phyloP scores from a whole-genome alignment of 2,113 vertebrate species.

The Elephantulus edwardii region DNA sequence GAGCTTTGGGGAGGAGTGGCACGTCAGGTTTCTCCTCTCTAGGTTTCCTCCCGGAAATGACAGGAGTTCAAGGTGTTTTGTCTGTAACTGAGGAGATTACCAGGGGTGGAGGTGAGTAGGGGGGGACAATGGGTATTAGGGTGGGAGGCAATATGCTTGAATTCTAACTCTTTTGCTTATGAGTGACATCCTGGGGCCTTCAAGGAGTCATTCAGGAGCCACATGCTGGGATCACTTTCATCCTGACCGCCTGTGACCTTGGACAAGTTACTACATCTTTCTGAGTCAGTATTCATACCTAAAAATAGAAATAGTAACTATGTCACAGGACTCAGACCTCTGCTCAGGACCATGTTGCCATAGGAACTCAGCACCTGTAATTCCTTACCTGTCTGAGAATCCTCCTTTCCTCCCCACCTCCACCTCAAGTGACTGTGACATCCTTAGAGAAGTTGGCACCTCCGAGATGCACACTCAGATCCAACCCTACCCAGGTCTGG shows the following conservation, averaged over 20 bases:
- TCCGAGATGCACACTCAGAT: not conserved
- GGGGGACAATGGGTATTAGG: not conserved
- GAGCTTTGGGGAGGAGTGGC: not conserved
- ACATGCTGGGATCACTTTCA: not conserved
- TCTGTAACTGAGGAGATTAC: not conserved
- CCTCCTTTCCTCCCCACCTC: not conserved
- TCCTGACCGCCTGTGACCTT: not conserved
- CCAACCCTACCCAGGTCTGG: not conserved
- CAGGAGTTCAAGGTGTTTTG: not conserved
- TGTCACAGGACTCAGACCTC: not conserved
- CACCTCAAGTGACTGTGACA: not conserved
- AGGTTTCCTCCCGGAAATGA: not conserved
- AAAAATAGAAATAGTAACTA: not conserved
- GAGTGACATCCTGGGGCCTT: not conserved
- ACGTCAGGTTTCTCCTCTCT: not conserved
- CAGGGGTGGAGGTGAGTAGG: rapidly evolving
- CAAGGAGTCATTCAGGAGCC: not conserved
- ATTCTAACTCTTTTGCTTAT: not conserved
- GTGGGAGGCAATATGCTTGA: not conserved
- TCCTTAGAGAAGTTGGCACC: not conserved
- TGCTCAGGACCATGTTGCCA: rapidly evolving
- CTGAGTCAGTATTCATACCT: not conserved
- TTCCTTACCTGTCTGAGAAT: not conserved
- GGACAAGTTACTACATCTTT: not conserved
- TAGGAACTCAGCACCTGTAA: not conserved